Evolutionary conservation across 2,797 vertebrate genomes (phyloP).

Genomic region (Nannoperca obscura): DNA sequence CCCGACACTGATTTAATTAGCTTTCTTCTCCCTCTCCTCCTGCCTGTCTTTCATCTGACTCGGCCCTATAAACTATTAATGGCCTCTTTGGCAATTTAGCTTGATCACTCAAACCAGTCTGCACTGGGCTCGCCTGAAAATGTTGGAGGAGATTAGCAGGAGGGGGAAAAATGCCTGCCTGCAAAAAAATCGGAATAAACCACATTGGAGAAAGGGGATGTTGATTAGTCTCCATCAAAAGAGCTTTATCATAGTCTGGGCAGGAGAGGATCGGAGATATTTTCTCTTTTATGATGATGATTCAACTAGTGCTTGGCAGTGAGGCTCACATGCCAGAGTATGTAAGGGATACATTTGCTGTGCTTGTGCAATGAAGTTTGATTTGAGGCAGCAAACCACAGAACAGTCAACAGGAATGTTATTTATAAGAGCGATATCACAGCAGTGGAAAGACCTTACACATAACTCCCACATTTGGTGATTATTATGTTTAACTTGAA

Average conservation of each 20-base stretch:
- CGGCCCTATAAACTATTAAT: slow-evolving; percentile 80
- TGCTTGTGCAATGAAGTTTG: slow-evolving; percentile 43
- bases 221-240: slow-evolving; percentile 66
- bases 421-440: not conserved
- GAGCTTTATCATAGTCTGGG: slow-evolving; percentile 57
- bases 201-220: slow-evolving; percentile 17
- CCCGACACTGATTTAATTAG: slow-evolving; percentile 82
- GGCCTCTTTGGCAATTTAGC: slow-evolving; percentile 79
- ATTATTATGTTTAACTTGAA: slow-evolving; percentile 7
- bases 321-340: slow-evolving; percentile 24
- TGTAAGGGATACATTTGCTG: slow-evolving; percentile 42
- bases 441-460: slow-evolving; percentile 20
- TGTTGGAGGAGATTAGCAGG: slow-evolving; percentile 75
- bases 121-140: slow-evolving; percentile 63
- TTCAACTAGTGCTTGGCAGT: slow-evolving; percentile 50
- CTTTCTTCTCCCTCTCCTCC: slow-evolving; percentile 64
- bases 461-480: not conserved
- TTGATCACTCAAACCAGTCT: slow-evolving; percentile 74
- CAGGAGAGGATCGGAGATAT: slow-evolving; percentile 33
- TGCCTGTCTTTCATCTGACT: slow-evolving; percentile 74
- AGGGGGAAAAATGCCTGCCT: slow-evolving; percentile 39
- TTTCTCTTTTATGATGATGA: slow-evolving; percentile 43
- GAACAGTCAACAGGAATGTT: slow-evolving; percentile 16
- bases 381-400: slow-evolving; percentile 30
- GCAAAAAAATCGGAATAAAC: slow-evolving; percentile 62